Evolutionary conservation across 2,113 vertebrate genomes (phyloP), one percentile per base, ranked within the genome.

Genomic region (Chaenogobius annularis): DNA sequence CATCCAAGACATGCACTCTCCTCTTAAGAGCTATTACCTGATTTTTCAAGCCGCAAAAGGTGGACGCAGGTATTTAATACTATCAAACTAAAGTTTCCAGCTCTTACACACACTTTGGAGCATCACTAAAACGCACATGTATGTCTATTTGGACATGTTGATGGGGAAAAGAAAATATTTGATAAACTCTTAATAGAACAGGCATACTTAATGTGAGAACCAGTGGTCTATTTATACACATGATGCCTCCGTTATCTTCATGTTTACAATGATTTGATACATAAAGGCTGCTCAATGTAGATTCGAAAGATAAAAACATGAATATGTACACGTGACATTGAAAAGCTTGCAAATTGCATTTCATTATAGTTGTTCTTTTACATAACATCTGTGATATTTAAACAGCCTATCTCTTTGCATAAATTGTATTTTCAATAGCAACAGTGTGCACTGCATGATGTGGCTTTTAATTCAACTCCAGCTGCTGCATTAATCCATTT

Each of bases 401-500:
- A 56, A 43, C 50, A 69, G 35, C 35, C 35, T 37, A 6, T n/a
- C 40, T 56, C 78, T 56, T 54, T 68, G 31, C 40, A 63, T 55
- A 64, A 78, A 70, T 48, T 40, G 67, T 63, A 55, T 23, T 69
- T 50, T 59, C 69, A 67, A 56, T 35, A 35, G 67, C n/a, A 9
- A 72, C 62, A 19, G 69, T 74, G 58, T 54, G 56, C 70, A 26
- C 55, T 56, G 23, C 65, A 63, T 74, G 70, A 52, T 66, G 83
- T 64, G 54, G 43, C 68, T 81, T 63, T 84, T 80, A 69, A 86
- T 85, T 83, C 69, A 56, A 76, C 78, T 82, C 75, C 71, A 81
- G 65, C 78, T 77, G 81, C 70, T 79, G 70, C 79, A 87, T 83
- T 86, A 75, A 87, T 84, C 73, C 58, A 79, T 76, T 73, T 84